Conservation (phyloP, 2,797 vertebrate species). For the Rhodeus uyekii region DNA sequence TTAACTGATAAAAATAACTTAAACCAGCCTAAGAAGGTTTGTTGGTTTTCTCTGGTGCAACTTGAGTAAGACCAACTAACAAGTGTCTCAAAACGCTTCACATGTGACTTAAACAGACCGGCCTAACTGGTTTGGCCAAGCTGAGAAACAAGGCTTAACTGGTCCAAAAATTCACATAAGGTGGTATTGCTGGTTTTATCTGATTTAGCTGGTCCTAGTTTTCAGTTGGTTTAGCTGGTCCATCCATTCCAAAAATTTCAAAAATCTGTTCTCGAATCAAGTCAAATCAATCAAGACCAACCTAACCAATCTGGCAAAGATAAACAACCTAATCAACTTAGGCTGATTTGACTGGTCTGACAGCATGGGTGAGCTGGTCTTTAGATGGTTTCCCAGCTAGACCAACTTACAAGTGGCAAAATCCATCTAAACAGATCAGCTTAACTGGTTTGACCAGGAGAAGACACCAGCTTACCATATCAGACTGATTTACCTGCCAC, state of each 20-base stretch:
- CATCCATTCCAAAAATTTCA: background rate
- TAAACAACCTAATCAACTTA: background rate
- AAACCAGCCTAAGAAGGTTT: background rate
- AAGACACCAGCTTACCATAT: background rate
- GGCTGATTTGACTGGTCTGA: background rate
- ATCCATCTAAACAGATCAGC: background rate
- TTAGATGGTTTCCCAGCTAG: background rate
- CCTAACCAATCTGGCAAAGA: background rate
- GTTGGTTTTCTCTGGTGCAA: background rate
- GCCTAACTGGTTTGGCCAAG: background rate
- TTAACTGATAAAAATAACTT: background rate
- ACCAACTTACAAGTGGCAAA: background rate
- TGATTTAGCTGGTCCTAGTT: background rate
- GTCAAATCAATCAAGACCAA: background rate
- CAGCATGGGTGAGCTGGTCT: background rate
- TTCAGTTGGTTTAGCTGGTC: background rate
- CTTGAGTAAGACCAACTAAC: background rate
- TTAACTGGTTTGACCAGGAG: background rate
- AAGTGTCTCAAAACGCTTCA: background rate
- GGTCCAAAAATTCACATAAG: background rate
- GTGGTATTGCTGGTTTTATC: background rate
- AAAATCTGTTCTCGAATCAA: background rate
- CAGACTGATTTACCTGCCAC: background rate
- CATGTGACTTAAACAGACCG: background rate
- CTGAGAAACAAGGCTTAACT: background rate